Evolutionary conservation across 2,888 invertebrate species (phyloP).

Genomic region (Gymnocheta viridis): DNA sequence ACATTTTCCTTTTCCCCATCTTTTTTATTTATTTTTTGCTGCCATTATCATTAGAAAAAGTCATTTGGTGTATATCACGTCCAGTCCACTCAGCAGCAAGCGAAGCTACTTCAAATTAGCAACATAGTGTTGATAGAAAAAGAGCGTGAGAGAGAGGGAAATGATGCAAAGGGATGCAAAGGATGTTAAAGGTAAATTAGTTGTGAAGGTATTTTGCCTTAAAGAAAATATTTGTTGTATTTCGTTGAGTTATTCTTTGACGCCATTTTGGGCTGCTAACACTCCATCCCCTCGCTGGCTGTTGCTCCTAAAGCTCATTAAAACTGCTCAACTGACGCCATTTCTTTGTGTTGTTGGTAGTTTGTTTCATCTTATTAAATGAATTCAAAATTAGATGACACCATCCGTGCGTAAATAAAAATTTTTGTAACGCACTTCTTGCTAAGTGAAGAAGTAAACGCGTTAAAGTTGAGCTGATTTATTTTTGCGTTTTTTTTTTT

Average conservation of each 20-base stretch:
- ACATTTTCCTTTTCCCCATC: too few relatives aligned
- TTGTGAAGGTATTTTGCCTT: conserved; percentile 43
- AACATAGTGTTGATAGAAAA: not conserved
- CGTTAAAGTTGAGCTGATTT: conserved; percentile 64
- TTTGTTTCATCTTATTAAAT: conserved; percentile 73
- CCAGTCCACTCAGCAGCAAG: conserved; percentile 25
- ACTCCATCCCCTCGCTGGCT: not conserved
- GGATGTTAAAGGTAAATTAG: conserved; percentile 31
- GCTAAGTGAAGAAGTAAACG: conserved; percentile 51
- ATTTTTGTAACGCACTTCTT: conserved; percentile 72
- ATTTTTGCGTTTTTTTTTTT: conserved; percentile 3
- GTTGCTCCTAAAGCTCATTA: conserved; percentile 29
- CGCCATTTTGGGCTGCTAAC: conserved; percentile 51
- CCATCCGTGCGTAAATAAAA: conserved; percentile 82
- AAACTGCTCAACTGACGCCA: conserved; percentile 63
- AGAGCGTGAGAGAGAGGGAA: not conserved
- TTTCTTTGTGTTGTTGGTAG: conserved; percentile 29
- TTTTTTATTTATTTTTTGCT: not conserved
- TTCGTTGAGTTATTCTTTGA: conserved; percentile 41
- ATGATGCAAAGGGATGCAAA: not conserved
- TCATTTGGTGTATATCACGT: conserved; percentile 49
- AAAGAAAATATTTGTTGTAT: conserved; percentile 45
- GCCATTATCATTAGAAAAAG: conserved; percentile 52
- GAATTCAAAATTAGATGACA: conserved; percentile 82
- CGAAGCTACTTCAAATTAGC: conserved; percentile 48